Evolutionary conservation across 2,113 vertebrate genomes (phyloP), one percentile per base, ranked within the genome.

Genomic region (Apus apus): DNA sequence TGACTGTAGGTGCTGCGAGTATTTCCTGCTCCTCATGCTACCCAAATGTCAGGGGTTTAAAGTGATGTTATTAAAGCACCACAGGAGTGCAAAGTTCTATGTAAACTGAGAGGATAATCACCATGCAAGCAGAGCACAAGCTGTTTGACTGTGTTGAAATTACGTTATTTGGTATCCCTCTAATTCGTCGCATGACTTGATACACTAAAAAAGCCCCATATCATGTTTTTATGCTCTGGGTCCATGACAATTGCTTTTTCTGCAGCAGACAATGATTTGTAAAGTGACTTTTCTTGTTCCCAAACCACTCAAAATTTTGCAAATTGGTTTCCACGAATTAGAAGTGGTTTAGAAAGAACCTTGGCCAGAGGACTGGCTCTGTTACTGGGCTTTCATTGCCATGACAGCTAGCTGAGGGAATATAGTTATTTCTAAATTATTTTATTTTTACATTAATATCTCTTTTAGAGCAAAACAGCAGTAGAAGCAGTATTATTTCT

Each of bases 311-410:
- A 77, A 93, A 81, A 89, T 91, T 96, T 97, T 91, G 96, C 74
- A 98, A 98, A 98, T 97, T 93, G 85, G 95, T 98, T 98, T 98
- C 97, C 96, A 97, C 5, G 70, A 98, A 98, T 94, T 96, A 93
- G 85, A 98, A 89, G 93, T 90, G 87, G 66, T 97, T 98, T 97
- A 95, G 95, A 97, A 97, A 96, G 94, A 97, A 96, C 83, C 66
- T 97, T 98, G 96, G 97, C 94, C 97, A 17, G 3, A 60, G 73
- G 40, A 86, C 68, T 80, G 92, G 30, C 57, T 95, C 95, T 94
- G 78, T 89, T 97, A 85, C 38, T 40, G 79, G 83, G 77, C 29
- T 94, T 77, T 94, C 20, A 64, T 87, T 97, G 93, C 82, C 75
- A 93, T 64, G 34, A 88, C 79, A 96, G 80, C 87, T 89, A 96